phyloP scores from a whole-genome alignment of 1,140 invertebrate species.

The Sinonovacula constricta region DNA sequence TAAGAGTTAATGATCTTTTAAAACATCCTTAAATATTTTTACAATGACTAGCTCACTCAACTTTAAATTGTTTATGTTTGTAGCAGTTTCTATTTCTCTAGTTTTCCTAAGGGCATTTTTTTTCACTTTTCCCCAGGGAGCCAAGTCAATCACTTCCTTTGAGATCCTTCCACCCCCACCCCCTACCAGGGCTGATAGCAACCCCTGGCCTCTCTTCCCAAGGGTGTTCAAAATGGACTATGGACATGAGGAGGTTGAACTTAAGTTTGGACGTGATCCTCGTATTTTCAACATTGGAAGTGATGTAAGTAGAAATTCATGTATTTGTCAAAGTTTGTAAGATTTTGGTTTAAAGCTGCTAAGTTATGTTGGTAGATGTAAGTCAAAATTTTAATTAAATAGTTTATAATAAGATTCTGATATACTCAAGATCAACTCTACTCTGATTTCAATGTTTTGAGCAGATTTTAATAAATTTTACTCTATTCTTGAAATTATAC shows the following conservation, averaged over 20 bases:
- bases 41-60: no score
- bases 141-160: slow-evolving; percentile 97
- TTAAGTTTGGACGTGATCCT: slow-evolving; percentile 95
- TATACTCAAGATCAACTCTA: no score
- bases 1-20: no score
- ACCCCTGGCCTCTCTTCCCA: slow-evolving; percentile 99
- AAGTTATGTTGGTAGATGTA: no score
- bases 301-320: slow-evolving; percentile 85
- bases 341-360: no score
- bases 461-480: no score
- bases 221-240: slow-evolving; percentile 98
- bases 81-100: not conserved
- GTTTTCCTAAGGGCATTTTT: not conserved
- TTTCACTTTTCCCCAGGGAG: slow-evolving; percentile 83
- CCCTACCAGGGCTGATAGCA: slow-evolving; percentile 86
- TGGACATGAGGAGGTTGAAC: slow-evolving; percentile 97
- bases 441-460: no score
- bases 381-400: no score
- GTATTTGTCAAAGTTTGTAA: no score
- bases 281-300: slow-evolving; percentile 95
- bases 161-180: slow-evolving; percentile 98
- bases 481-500: no score
- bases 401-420: no score
- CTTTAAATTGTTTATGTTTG: not conserved
- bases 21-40: no score